Conservation (phyloP, 2,888 invertebrate species). For the Subacronicta megacephala region DNA sequence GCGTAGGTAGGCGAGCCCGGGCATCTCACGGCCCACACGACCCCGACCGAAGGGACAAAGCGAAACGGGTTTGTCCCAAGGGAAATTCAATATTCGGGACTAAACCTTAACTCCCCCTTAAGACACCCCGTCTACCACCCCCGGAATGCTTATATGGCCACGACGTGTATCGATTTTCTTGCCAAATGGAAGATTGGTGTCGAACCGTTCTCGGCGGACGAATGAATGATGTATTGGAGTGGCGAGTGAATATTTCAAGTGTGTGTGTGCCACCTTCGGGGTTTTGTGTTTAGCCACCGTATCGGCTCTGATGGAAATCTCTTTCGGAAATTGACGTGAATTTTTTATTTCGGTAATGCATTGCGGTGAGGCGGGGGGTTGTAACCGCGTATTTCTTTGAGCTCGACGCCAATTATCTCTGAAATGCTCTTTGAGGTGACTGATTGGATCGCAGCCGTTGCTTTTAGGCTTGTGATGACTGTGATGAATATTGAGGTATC, state of each 20-base stretch:
- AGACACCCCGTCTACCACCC: constrained; percentile 88
- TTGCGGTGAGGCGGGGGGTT: constrained; percentile 59
- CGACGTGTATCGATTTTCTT: constrained; percentile 90
- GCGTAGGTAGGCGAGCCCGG: constrained; percentile 79
- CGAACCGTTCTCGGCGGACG: constrained; percentile 87
- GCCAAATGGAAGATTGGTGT: constrained; percentile 90
- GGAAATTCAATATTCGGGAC: constrained; percentile 91
- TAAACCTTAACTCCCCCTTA: constrained; percentile 90
- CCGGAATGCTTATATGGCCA: constrained; percentile 90
- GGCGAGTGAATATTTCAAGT: constrained; percentile 86
- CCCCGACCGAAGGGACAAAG: constrained; percentile 89
- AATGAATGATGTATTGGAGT: constrained; percentile 88
- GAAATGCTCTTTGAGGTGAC: constrained; percentile 80
- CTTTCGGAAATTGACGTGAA: constrained; percentile 80
- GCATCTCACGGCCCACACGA: constrained; percentile 87
- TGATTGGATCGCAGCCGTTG: constrained; percentile 77
- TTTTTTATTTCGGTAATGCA: constrained; percentile 87
- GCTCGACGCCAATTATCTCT: constrained; percentile 77
- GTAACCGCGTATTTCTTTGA: constrained; percentile 65
- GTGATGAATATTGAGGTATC: constrained; percentile 46
- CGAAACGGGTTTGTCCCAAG: constrained; percentile 90
- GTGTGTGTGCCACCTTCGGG: constrained; percentile 73
- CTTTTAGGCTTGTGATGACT: constrained; percentile 60
- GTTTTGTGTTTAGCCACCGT: constrained; percentile 83
- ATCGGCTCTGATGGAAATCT: constrained; percentile 81